phyloP scores from a whole-genome alignment of 2,113 vertebrate genomes.

The Pica pica region DNA sequence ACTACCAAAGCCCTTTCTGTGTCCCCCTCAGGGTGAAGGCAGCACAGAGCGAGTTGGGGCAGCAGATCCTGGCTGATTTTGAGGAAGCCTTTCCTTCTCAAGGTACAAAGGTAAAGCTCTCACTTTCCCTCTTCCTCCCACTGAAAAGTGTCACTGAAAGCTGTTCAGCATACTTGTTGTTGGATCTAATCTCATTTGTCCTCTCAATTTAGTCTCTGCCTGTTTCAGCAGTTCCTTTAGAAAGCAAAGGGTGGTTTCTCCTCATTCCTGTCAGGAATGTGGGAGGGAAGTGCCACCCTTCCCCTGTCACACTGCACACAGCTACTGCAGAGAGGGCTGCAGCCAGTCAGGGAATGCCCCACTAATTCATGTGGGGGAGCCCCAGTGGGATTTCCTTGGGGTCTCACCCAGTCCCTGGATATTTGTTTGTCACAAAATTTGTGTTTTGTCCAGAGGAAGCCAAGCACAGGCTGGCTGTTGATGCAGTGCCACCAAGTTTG shows the following conservation, averaged over 20 bases:
- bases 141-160: neutral
- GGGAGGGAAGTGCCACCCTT: neutral
- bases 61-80: conserved; percentile 96
- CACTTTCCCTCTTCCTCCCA: neutral
- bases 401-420: neutral
- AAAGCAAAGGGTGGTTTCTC: neutral
- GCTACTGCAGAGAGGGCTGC: neutral
- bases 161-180: neutral
- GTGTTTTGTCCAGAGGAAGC: neutral
- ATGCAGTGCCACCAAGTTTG: neutral
- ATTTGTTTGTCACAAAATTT: neutral
- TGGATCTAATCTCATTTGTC: neutral
- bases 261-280: neutral
- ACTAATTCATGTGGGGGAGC: neutral
- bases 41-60: conserved; percentile 92
- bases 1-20: neutral
- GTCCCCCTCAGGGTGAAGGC: conserved; percentile 86
- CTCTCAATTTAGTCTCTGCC: neutral
- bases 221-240: neutral
- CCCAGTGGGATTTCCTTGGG: neutral
- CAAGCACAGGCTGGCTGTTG: neutral
- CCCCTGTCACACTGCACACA: neutral
- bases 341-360: neutral
- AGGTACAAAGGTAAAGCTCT: conserved; percentile 87
- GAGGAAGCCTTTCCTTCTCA: conserved; percentile 96